Percentiles rank a stretch among this genome's conserved stretches.
Conservation (phyloP, 2,797 vertebrate species). For the Gambelia wislizenii region DNA sequence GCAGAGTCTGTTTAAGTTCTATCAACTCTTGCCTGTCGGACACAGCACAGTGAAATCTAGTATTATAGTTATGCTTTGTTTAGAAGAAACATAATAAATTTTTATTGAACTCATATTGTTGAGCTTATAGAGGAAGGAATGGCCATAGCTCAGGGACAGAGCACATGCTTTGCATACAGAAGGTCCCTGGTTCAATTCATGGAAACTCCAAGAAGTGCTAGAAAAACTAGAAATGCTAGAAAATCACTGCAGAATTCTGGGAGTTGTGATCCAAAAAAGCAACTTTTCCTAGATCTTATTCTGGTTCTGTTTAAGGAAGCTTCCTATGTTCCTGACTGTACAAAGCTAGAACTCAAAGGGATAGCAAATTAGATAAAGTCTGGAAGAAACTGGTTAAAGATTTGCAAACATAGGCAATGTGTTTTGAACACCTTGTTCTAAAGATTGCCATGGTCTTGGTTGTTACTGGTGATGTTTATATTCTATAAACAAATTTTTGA, state of each 20-base stretch:
- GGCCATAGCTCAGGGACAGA: no score
- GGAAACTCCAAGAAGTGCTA: no score
- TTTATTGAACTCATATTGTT: not conserved
- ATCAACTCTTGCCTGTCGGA: not conserved
- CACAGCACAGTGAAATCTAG: not conserved
- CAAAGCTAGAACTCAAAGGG: not conserved
- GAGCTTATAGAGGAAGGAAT: no score
- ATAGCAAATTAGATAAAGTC: conserved; percentile 2
- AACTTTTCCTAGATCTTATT: no score
- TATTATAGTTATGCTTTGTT: conserved; percentile 8
- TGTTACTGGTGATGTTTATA: no score
- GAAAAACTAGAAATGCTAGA: no score
- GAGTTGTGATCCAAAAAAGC: no score
- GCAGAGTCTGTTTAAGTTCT: conserved; percentile 1
- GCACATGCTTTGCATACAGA: no score
- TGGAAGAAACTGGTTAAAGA: not conserved
- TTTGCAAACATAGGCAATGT: not conserved
- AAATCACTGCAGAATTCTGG: no score
- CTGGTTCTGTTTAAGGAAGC: no score
- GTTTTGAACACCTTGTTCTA: no score
- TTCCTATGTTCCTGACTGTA: not conserved
- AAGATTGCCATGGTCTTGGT: not conserved
- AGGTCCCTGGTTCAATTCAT: no score
- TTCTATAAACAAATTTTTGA: not conserved
- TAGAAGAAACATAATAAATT: not conserved